Base-by-base conservation (phyloP, 1,140 invertebrate species). In the Octopus bimaculoides region DNA sequence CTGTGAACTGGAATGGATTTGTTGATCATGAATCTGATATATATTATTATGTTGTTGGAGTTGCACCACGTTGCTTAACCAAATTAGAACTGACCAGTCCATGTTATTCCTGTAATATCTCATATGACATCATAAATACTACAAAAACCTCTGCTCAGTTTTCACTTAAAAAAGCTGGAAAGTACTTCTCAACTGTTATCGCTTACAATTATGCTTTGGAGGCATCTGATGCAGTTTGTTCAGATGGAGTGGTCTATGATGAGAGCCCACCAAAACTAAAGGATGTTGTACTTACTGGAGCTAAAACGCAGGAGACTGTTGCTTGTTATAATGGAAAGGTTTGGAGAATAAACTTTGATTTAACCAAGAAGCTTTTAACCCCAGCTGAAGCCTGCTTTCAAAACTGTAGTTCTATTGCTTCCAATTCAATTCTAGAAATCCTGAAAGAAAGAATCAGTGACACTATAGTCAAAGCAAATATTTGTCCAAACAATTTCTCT, bases 11-110 rank as follows among this genome's bases (percentile, higher is more conserved):
- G 84, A 66, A 80, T 20, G 85, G 83, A 5, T 86, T 83, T 69
- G 78, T 82, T 66, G 85, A 86, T 75, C 83, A 81, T 52, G 85
- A 86, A 74, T 85, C 84, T 79, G 83, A 82, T 7, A 82, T 86
- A 12, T 71, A 61, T 10, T n/a, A 79, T 7, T 86, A 86, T 71
- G 77, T 77, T 5, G 79, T 85, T 53, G 81, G 76, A 17, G 20
- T 85, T 53, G 61, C 54, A 17, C 7, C 75, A 10, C 69, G 53
- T 5, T 85, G 84, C 77, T 8, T 84, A 17, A 56, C 71, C 56
- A 74, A 66, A 17, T 20, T 75, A 56, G 69, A 53, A 10, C 83
- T 85, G 76, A 52, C 20, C 10, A 52, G 81, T 12, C 78, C 82
- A n/a, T 75, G n/a, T 5, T 5, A 55, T 52, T 52, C 12, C 20